Conservation (phyloP, 2,797 vertebrate species). For the Ciconia nigra region DNA sequence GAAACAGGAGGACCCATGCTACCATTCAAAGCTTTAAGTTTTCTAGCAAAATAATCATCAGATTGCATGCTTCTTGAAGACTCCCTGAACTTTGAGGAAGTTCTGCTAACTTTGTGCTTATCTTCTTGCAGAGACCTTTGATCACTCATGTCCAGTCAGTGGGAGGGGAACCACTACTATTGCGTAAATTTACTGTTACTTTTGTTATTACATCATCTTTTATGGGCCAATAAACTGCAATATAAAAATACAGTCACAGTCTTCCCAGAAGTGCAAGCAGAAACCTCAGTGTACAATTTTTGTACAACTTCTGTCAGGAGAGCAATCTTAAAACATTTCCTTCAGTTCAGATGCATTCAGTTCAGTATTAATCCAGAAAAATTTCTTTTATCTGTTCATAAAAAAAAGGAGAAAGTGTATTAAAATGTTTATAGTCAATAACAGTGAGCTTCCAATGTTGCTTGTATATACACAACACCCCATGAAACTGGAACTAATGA, state of each 20-base stretch:
- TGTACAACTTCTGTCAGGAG: neutral
- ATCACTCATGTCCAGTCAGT: constrained; percentile 84
- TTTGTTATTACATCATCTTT: constrained; percentile 76
- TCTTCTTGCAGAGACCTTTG: constrained; percentile 82
- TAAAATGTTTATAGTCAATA: neutral
- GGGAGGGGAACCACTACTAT: constrained; percentile 57
- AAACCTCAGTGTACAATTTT: constrained; percentile 13
- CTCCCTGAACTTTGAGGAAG: constrained; percentile 81
- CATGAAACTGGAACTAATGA: neutral
- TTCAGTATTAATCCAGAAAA: neutral
- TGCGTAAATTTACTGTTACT: constrained; percentile 63
- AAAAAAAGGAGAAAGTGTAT: neutral
- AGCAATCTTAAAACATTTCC: neutral
- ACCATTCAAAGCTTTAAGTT: constrained; percentile 90
- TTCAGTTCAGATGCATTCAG: neutral
- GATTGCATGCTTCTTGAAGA: constrained; percentile 89
- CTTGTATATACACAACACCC: neutral
- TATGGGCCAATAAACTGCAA: neutral
- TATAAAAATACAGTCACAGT: neutral
- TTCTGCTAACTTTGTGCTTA: constrained; percentile 82
- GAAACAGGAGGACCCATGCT: constrained; percentile 83
- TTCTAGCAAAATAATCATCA: constrained; percentile 91
- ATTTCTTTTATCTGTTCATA: constrained; percentile 50
- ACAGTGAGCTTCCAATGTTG: neutral
- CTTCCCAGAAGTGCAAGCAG: neutral